Evolutionary conservation across 2,888 invertebrate genomes (phyloP).

Genomic region (Athetis lepigone): DNA sequence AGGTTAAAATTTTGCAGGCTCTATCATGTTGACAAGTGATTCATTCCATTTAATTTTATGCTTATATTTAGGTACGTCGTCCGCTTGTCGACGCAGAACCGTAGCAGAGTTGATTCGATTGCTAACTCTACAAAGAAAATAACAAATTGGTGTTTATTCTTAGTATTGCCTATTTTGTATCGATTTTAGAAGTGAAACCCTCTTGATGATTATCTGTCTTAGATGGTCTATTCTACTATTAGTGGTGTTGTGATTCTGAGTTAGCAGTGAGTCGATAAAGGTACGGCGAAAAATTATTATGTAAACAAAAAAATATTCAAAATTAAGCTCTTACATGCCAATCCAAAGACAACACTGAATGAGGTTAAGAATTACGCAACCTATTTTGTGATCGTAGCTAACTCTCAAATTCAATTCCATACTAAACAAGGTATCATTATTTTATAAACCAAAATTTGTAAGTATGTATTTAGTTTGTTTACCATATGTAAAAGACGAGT

Average conservation of each 20-base stretch:
- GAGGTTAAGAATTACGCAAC: constrained; percentile 48
- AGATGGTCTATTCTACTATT: neutral
- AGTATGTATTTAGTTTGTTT: constrained; percentile 46
- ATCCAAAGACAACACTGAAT: constrained; percentile 59
- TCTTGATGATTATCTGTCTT: constrained; percentile 5
- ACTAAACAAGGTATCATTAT: constrained; percentile 46
- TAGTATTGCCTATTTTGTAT: constrained; percentile 20
- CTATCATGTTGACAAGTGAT: constrained; percentile 42
- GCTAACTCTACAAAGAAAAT: constrained; percentile 15
- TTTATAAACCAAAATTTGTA: constrained; percentile 52
- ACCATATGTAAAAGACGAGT: constrained; percentile 44
- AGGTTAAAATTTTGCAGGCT: constrained; percentile 41
- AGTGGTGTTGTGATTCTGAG: constrained; percentile 36
- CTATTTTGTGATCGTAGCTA: constrained; percentile 52
- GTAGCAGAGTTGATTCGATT: constrained; percentile 5
- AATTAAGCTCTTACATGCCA: constrained; percentile 46
- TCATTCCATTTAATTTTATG: constrained; percentile 60
- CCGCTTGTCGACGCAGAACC: constrained; percentile 15
- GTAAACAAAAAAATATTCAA: constrained; percentile 39
- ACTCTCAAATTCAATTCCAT: constrained; percentile 49
- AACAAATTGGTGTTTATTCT: constrained; percentile 18
- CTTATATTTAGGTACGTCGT: constrained; percentile 29
- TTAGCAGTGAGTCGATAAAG: constrained; percentile 26
- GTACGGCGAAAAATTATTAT: constrained; percentile 20
- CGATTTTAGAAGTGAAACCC: constrained; percentile 19